Evolutionary conservation across 1,140 invertebrate genomes (phyloP).

Genomic region (Drosophila oshimai): DNA sequence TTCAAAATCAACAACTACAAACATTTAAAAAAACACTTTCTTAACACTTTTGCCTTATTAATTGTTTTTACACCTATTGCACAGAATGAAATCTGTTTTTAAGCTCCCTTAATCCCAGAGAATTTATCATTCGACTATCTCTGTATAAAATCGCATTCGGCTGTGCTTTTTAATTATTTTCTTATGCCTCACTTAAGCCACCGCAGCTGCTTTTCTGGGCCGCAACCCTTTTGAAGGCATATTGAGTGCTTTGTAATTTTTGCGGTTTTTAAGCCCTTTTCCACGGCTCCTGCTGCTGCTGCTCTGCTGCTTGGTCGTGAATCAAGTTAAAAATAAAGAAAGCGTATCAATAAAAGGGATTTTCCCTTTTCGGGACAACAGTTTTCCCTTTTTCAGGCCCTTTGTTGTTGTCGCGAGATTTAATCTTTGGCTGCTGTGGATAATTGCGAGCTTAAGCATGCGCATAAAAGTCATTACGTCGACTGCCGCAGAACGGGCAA

Average conservation of each 20-base stretch:
- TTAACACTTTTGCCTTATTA: not conserved
- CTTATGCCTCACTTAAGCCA: conserved; percentile 67
- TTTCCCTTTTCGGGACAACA: conserved; percentile 15
- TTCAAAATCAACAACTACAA: too few relatives aligned
- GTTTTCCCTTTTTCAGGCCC: conserved; percentile 17
- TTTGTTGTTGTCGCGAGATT: conserved; percentile 62
- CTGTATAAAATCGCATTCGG: conserved; percentile 19
- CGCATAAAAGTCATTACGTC: conserved; percentile 78
- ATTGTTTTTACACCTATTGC: not conserved
- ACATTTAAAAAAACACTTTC: too few relatives aligned
- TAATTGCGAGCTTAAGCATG: conserved; percentile 77
- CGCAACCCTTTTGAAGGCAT: conserved; percentile 10
- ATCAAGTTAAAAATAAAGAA: conserved; percentile 37
- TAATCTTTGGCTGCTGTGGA: conserved; percentile 78
- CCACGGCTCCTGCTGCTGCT: not conserved
- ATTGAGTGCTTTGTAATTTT: conserved; percentile 73
- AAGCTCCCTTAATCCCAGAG: conserved; percentile 14
- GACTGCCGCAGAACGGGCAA: conserved; percentile 75
- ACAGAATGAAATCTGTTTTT: not conserved
- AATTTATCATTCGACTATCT: conserved; percentile 42
- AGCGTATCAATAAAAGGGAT: conserved; percentile 72
- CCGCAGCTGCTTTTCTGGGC: conserved; percentile 2
- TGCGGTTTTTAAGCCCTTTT: conserved; percentile 70
- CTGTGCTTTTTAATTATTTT: conserved; percentile 74
- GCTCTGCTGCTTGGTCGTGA: too few relatives aligned